Base-by-base conservation (phyloP, 2,888 invertebrate genomes). In the Myopa tessellatipennis region DNA sequence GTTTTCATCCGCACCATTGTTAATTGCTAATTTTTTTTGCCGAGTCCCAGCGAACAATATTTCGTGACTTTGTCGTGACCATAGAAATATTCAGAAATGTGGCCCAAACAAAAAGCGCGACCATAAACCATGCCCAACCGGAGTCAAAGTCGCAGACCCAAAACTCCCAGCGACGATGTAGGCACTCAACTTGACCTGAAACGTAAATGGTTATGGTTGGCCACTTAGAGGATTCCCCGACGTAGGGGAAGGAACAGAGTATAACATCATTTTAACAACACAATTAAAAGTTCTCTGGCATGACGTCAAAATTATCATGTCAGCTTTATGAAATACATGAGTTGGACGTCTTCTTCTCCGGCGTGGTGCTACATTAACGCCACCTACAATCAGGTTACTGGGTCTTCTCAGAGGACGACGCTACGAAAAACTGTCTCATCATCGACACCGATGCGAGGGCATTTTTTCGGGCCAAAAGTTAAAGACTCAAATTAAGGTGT, bases 141-240 rank as follows among this genome's bases (percentile, higher is more conserved):
- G 58, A 45, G 45, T 26, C 34, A 34, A 12, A 34, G 14, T 14
- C 34, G 65, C 65, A 61, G 10, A 26, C 34, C 74, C 97, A 97
- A 89, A 95, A 96, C 89, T 96, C 96, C 26, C 10, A 38, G 38
- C 34, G 65, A 16, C 65, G 65, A 2, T 65, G 65, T 4, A 36
- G 65, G 16, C 34, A 36, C 65, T 26, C 36, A 36, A 12, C 36
- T 34, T 65, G 65, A 65, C 36, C 65, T 61, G 26, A 8, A 26
- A 26, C 61, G n/a, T n/a, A 61, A 61, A 58, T n/a, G 5, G 45
- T 45, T 45, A 45, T 45, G 6, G 45, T 6, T 45, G 45, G 45
- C 6, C 55, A 1, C 55, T 16, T 4, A 10, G 14, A 8, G 45
- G 6, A 6, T 45, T 12, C 5, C 14, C 2, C 55, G 55, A 4